Evolutionary conservation across 2,888 invertebrate species (phyloP).

Genomic region (Lathronympha strigana): DNA sequence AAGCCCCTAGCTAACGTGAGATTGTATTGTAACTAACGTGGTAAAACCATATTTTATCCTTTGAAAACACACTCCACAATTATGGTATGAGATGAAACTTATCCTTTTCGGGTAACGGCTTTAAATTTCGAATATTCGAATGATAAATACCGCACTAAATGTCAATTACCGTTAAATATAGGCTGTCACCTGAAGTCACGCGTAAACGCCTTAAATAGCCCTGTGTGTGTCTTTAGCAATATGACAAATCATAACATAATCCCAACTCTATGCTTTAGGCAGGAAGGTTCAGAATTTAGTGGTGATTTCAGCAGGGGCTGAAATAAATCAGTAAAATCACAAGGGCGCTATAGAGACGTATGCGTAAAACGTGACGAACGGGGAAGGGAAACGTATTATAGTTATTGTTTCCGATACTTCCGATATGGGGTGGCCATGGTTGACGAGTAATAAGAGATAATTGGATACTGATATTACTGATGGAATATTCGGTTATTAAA

Average conservation of each 20-base stretch:
- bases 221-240: neutral
- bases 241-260: neutral
- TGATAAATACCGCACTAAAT: slow-evolving; percentile 46
- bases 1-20: too few relatives aligned
- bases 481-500: too few relatives aligned
- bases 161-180: slow-evolving; percentile 62
- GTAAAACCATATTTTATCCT: too few relatives aligned
- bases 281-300: neutral
- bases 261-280: neutral
- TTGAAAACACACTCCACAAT: too few relatives aligned
- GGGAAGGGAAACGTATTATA: slow-evolving; percentile 56
- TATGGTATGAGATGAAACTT: neutral
- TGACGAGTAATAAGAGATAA: neutral
- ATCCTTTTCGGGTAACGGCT: neutral
- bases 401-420: slow-evolving; percentile 67
- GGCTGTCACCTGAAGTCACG: slow-evolving; percentile 49
- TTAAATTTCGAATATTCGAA: neutral
- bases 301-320: neutral
- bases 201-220: slow-evolving; percentile 43
- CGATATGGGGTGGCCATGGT: slow-evolving; percentile 51
- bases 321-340: slow-evolving; percentile 20
- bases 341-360: slow-evolving; percentile 50
- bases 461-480: too few relatives aligned
- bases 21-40: too few relatives aligned
- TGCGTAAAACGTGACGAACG: slow-evolving; percentile 55